These are phyloP conservation scores for Pipistrellus pygmaeus DNA, from an alignment of 2,797 vertebrate genomes.

Conservation along the genomic window DNA sequence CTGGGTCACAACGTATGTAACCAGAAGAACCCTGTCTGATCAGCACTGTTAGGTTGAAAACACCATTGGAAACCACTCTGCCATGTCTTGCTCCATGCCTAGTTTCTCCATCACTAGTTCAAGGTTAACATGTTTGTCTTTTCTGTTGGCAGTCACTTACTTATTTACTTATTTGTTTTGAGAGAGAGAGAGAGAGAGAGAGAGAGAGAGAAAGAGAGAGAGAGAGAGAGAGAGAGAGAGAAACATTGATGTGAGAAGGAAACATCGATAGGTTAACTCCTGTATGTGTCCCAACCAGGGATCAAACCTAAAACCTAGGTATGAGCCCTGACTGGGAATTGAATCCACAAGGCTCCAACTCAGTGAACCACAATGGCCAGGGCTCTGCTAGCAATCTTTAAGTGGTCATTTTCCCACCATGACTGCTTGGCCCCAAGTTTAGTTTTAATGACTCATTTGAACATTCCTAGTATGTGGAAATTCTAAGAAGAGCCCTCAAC, in stretches of 20 bases:
- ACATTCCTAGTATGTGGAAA: constrained; percentile 50
- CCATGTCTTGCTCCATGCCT: no score
- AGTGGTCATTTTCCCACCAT: background rate
- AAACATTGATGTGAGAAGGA: background rate
- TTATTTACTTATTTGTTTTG: background rate
- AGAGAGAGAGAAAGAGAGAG: background rate
- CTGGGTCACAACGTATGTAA: background rate
- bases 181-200: background rate
- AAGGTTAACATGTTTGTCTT: background rate
- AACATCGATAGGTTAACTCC: background rate
- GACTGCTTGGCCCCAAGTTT: constrained; percentile 19
- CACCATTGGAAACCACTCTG: background rate
- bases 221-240: background rate
- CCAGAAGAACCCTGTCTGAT: background rate
- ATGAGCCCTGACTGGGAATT: background rate
- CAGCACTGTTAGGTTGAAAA: background rate
- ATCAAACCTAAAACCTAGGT: background rate
- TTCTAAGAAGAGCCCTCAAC: constrained; percentile 71
- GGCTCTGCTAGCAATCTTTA: background rate
- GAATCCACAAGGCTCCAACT: background rate
- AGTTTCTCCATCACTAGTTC: background rate
- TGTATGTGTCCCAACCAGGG: background rate
- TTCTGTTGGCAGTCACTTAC: background rate
- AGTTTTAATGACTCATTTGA: constrained; percentile 33
- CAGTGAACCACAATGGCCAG: background rate